Base-by-base conservation (phyloP, 1,140 invertebrate species). In the Semibalanus balanoides region DNA sequence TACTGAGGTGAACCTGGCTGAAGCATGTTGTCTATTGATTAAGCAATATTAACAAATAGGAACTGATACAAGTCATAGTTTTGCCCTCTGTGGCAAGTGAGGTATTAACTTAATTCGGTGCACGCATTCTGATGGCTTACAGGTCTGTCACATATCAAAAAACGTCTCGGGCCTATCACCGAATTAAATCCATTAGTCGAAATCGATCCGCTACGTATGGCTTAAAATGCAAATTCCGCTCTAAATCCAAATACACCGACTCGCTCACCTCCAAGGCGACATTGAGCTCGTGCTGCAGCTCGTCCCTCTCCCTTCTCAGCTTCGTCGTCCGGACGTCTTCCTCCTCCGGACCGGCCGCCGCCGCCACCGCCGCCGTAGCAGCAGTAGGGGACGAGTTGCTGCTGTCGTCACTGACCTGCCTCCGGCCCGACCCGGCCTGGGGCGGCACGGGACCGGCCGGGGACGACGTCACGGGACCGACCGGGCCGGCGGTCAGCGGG, bases 281-380 rank as follows among this genome's bases (percentile, higher is more conserved):
- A 76, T 82, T 90, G 7, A 91, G 84, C 78, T 93, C 90, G 81
- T 88, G 88, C 80, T 91, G 88, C 28, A 91, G 84, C 14, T 79
- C 80, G 14, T 79, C 78, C n/a, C 81, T 82, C 31, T 84, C 83
- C 40, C 81, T 78, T 74, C 81, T 79, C 28, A 82, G 43, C 28
- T 81, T 77, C 25, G 75, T 75, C 29, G 82, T 74, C 73, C 83
- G 76, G n/a, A 71, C 69, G 28, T 77, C 76, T 71, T 25, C 30
- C 30, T 76, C 77, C 74, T 79, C 76, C 30, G 77, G 75, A 27
- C 27, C 75, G 79, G 89, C 87, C 79, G 85, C 83, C 76, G 90
- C 88, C 77, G 88, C 88, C 80, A 88, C 87, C 69, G 86, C 87
- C 11, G 31, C 69, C 25, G 79, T 31, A 88, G 81, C 79, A 86